These are phyloP conservation scores for Drosophila nikananu DNA, from an alignment of 1,140 invertebrate genomes.

Conservation along the genomic window DNA sequence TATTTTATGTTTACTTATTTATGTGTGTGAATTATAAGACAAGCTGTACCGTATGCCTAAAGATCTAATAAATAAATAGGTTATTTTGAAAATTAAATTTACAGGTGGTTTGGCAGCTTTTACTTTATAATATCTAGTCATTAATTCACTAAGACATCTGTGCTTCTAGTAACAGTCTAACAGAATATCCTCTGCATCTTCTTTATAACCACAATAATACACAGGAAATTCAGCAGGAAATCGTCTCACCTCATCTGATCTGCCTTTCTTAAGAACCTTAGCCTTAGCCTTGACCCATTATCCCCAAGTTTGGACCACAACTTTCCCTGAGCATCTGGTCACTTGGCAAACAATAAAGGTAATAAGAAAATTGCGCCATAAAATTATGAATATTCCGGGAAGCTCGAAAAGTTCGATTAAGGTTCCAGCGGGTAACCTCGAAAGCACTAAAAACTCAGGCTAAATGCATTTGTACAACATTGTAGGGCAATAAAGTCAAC, in stretches of 20 bases:
- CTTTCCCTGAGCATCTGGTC: conserved; percentile 24
- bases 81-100: background rate
- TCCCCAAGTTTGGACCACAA: conserved; percentile 18
- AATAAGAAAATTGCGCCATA: conserved; percentile 43
- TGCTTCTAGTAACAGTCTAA: too few species aligned
- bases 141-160: too few species aligned
- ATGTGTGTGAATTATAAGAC: background rate
- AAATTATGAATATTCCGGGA: conserved; percentile 72
- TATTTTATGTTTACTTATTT: background rate
- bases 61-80: background rate
- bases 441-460: conserved; percentile 40
- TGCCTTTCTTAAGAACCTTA: background rate
- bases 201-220: too few species aligned
- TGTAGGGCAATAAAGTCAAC: conserved; percentile 72
- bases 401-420: conserved; percentile 75
- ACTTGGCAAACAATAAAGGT: conserved; percentile 20
- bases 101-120: background rate
- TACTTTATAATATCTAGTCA: background rate
- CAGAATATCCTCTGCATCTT: too few species aligned
- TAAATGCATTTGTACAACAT: conserved; percentile 66
- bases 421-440: conserved; percentile 28
- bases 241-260: too few species aligned
- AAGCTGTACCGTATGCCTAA: background rate
- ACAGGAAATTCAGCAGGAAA: too few species aligned
- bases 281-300: conserved; percentile 24